Evolutionary conservation across 2,113 vertebrate genomes (phyloP).

Genomic region (Myotis yumanensis): DNA sequence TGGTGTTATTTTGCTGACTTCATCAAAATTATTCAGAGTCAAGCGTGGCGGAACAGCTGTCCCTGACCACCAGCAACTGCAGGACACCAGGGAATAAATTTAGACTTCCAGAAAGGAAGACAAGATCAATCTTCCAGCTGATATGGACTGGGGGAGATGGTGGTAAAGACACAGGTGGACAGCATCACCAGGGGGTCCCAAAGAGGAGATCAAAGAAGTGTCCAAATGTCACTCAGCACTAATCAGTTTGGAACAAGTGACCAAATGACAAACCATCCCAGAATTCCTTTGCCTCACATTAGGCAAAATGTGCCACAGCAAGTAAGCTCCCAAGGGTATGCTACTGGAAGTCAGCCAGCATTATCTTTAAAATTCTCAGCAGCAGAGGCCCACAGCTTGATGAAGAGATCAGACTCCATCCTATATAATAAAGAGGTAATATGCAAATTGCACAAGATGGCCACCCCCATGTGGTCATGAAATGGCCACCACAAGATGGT

Average conservation of each 20-base stretch:
- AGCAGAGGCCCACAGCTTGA: not conserved
- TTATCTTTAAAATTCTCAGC: not conserved
- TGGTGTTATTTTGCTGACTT: slow-evolving; percentile 28
- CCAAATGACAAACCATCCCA: not conserved
- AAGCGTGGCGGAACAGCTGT: slow-evolving; percentile 62
- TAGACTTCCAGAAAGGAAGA: slow-evolving; percentile 65
- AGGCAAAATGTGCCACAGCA: not conserved
- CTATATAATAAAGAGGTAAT: too few species aligned
- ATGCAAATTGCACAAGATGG: too few species aligned
- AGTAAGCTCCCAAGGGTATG: not conserved
- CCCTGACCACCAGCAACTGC: slow-evolving; percentile 61
- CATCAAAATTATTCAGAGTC: slow-evolving; percentile 24
- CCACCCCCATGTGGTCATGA: too few species aligned
- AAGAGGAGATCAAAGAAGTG: slow-evolving; percentile 1
- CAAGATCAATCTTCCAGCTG: slow-evolving; percentile 45
- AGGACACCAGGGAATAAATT: slow-evolving; percentile 63
- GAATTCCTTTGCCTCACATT: not conserved
- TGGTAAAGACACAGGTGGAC: not conserved
- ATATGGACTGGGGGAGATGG: not conserved
- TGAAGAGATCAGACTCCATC: not conserved
- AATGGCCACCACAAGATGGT: too few species aligned
- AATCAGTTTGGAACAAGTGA: not conserved
- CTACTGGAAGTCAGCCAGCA: not conserved
- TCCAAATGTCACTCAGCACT: not conserved
- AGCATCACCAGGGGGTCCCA: not conserved